Base-by-base conservation (phyloP, 2,113 vertebrate genomes). In the Ivindomyrus marchei region DNA sequence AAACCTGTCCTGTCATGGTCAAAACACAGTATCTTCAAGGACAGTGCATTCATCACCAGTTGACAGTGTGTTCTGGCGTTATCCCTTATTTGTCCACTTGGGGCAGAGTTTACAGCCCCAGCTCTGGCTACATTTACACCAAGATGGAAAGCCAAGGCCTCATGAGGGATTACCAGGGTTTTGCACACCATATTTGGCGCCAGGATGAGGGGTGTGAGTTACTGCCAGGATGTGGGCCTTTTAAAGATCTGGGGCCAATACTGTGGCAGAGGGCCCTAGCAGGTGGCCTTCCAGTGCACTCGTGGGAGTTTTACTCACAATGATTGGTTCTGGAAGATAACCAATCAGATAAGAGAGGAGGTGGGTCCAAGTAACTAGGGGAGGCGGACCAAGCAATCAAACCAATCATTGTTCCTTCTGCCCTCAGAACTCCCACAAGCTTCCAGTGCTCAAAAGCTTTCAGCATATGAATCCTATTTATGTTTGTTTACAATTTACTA, bases 401-500 rank as follows among this genome's bases (percentile, higher is more conserved):
- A 56, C 53, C 53, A 56, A 56, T 56, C 53, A 56, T 7, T 56
- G 53, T 56, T 56, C 19, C 5, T 21, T 56, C 53, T 56, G 53
- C 53, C 53, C 53, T 56, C 53, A 56, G 53, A 56, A 56, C 52
- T 56, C 52, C 52, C 52, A 56, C 19, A 56, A 56, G 19, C 19
- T 85, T 85, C 19, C 17, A 80, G 74, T 80, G 36, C 45, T 85
- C 24, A 87, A 50, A 87, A 31, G 36, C 74, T 80, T 80, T 80
- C 74, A 80, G n/a, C 13, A 47, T 85, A 52, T 53, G 50, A 87
- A 56, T 53, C 47, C 85, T 56, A 49, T 36, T 87, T 87, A 53
- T 52, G 52, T 27, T 87, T 87, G 85, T 87, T 49, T 87, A 15
- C 85, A 53, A 87, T 53, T 53, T 87, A 87, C 47, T 87, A 53